Base-by-base conservation (phyloP, 2,888 invertebrate species). In the Hirtodrosophila cameraria region DNA sequence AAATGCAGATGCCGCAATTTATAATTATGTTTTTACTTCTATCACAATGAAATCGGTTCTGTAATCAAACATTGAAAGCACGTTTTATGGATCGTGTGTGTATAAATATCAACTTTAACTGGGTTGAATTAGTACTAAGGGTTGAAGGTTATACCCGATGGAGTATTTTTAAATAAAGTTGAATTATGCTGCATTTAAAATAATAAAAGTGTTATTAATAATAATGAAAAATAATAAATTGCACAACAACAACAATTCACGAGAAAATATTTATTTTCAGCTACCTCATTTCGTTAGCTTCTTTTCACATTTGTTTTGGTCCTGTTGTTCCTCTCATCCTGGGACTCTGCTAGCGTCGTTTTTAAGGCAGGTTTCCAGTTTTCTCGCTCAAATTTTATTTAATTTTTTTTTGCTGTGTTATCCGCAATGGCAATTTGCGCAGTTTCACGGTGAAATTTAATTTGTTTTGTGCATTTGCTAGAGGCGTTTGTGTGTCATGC, bases 1-100 rank as follows among this genome's bases (percentile, higher is more conserved):
- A 73, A 79, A 83, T 80, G 74, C 83, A 83, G 76, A 61, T 71
- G 77, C 68, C 55, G 81, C 83, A 85, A 82, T 78, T 76, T 78
- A 63, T 76, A 78, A 82, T 81, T 86, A 73, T n/a, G n/a, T n/a
- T 46, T 42, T 71, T 36, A 50, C 25, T 30, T 36, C 3, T 6
- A 11, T 12, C 36, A 15, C 30, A 25, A n/a, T 45, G 6, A 11
- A 58, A 45, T 27, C 20, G 9, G 43, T 43, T 28, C 15, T 36
- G 27, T 41, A 12, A 18, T 6, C 13, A n/a, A n/a, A n/a, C n/a
- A n/a, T n/a, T n/a, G n/a, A n/a, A n/a, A n/a, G n/a, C n/a, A n/a
- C 15, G 42, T 9, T 0, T 6, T 18, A 7, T 20, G 12, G 1
- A 3, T 12, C 39, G 31, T 50, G 2, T 42, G 28, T 18, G 15